These are phyloP conservation scores for Nymphalis urticae DNA, from an alignment of 2,888 invertebrate genomes.

Conservation along the genomic window DNA sequence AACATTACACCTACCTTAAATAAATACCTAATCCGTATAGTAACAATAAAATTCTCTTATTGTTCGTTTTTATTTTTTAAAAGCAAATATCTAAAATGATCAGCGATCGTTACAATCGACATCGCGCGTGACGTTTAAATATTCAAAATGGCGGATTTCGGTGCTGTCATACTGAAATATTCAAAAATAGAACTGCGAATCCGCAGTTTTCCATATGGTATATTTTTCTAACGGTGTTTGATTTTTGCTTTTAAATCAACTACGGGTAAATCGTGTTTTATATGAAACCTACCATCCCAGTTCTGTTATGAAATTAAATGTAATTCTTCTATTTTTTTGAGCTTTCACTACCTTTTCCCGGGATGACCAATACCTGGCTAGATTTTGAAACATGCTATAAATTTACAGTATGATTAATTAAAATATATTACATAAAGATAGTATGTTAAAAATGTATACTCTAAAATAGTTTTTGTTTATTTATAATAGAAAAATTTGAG, in stretches of 20 bases:
- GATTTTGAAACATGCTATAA: no score
- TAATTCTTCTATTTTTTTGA: no score
- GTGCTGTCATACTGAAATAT: constrained; percentile 6
- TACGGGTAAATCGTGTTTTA: background rate
- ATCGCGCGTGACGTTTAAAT: constrained; percentile 7
- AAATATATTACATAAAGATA: no score
- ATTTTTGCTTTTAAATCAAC: background rate
- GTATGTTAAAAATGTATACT: no score
- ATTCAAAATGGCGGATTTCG: constrained; percentile 6
- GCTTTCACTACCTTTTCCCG: no score
- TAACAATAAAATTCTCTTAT: background rate
- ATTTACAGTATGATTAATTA: no score
- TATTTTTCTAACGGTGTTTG: background rate
- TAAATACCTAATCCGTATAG: no score
- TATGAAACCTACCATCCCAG: background rate
- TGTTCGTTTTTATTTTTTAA: background rate
- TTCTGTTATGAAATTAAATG: no score
- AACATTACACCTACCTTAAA: background rate
- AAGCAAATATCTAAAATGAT: constrained; percentile 2
- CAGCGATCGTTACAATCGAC: background rate
- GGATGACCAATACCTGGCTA: no score
- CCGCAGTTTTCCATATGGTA: constrained; percentile 1
- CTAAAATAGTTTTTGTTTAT: no score
- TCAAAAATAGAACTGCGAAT: constrained; percentile 8
- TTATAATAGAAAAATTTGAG: no score